Evolutionary conservation across 2,113 vertebrate species (phyloP).

Genomic region (Ameiurus melas): DNA sequence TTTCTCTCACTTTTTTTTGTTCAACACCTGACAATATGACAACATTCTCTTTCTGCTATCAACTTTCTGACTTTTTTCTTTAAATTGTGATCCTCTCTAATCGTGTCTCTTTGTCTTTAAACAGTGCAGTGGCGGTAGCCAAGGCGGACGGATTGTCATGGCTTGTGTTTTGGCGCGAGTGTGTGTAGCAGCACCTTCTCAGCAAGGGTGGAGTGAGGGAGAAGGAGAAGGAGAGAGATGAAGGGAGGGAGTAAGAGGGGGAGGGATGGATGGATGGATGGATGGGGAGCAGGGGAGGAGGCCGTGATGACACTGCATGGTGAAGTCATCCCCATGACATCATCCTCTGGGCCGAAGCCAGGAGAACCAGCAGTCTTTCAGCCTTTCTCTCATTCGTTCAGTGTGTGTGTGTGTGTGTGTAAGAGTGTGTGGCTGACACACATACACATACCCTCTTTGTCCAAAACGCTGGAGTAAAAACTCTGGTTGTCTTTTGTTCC

Average conservation of each 20-base stretch:
- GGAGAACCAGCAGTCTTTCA: slow-evolving; percentile 50
- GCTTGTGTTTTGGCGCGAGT: slow-evolving; percentile 46
- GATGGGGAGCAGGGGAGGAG: slow-evolving; percentile 40
- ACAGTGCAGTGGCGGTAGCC: slow-evolving; percentile 43
- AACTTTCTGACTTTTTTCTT: background rate
- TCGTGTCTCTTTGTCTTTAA: slow-evolving; percentile 35
- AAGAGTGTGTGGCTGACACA: slow-evolving; percentile 28
- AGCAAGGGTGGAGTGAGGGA: slow-evolving; percentile 33
- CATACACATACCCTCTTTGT: slow-evolving; percentile 47
- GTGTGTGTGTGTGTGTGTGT: slow-evolving; percentile 18
- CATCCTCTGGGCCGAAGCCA: slow-evolving; percentile 59
- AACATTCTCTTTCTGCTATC: background rate
- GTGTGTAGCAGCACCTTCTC: slow-evolving; percentile 52
- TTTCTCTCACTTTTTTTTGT: background rate
- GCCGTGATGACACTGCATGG: slow-evolving; percentile 62
- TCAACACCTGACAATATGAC: background rate
- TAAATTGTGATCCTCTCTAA: slow-evolving; percentile 2
- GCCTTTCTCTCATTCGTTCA: slow-evolving; percentile 36
- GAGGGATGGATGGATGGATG: slow-evolving; percentile 33
- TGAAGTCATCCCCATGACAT: slow-evolving; percentile 66
- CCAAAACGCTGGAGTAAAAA: slow-evolving; percentile 53
- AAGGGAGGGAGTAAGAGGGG: slow-evolving; percentile 38
- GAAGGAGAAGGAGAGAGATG: slow-evolving; percentile 24
- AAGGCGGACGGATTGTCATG: slow-evolving; percentile 31
- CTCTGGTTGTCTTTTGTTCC: slow-evolving; percentile 52